Evolutionary conservation across 2,888 invertebrate genomes (phyloP), one percentile per base, ranked within the genome.

Genomic region (Hypomecis punctinalis): DNA sequence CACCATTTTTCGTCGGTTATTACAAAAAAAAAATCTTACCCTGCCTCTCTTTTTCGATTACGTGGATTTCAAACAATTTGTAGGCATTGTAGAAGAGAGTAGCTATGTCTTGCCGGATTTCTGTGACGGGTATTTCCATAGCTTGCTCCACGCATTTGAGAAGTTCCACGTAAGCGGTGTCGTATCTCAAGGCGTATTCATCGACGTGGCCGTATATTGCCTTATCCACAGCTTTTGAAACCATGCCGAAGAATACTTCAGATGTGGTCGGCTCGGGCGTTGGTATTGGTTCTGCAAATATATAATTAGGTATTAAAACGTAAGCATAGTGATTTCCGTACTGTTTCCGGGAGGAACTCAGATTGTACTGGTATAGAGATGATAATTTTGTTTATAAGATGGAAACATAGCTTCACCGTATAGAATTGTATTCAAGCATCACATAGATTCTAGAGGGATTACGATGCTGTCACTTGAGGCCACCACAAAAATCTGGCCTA

Each of bases 81-180:
- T 82, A 92, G 0, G 91, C 84, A 0, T 79, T 78, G n/a, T 63
- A 76, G 47, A 83, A 81, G 0, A 92, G 67, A 1, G 79, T 68
- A 0, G 81, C 84, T 10, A 93, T 88, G 39, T 93, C 92, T 62
- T 80, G 71, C 53, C 71, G 78, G 45, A 93, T 85, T 0, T 85
- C 85, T 5, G 79, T 69, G 0, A 93, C 90, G 0, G 92, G 89
- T 60, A 91, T 79, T 67, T 93, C 92, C 92, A 93, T 92, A 0
- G 91, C 90, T 37, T 77, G 70, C 71, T 93, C 92, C 0, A 91
- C 89, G 0, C 84, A 84, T 37, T 83, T 86, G 58, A 61, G 69
- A 0, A 93, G 71, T 63, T 89, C 90, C 1, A 91, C 86, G 55
- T 88, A 92, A 0, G 91, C 91, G 0, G 86, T 87, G 63, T 93